Evolutionary conservation across 2,888 invertebrate species (phyloP).

Genomic region (Cryptophagus acutangulus): DNA sequence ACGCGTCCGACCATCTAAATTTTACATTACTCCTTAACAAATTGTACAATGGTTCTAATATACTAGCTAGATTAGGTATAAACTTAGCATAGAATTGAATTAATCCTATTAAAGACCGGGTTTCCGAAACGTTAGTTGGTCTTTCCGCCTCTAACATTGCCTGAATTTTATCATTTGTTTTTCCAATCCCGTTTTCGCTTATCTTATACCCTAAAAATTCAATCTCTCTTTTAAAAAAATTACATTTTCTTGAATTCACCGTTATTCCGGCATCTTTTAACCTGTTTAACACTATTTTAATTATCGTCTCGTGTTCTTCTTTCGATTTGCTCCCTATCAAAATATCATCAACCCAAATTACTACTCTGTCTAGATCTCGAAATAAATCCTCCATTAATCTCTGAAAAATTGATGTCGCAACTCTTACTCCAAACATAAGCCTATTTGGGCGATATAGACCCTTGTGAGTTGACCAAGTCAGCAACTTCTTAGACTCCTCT

Average conservation of each 20-base stretch:
- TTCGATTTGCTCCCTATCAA: conserved; percentile 28
- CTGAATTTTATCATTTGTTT: conserved; percentile 11
- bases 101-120: conserved; percentile 15
- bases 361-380: conserved; percentile 28
- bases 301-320: conserved; percentile 21
- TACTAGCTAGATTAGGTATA: conserved; percentile 9
- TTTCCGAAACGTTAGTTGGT: conserved; percentile 14
- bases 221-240: conserved; percentile 33
- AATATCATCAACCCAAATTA: conserved; percentile 36
- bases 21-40: conserved; percentile 1
- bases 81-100: conserved; percentile 21
- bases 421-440: conserved; percentile 33
- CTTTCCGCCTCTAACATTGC: conserved; percentile 14
- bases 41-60: conserved; percentile 4
- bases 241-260: conserved; percentile 34
- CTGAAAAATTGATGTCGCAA: conserved; percentile 35
- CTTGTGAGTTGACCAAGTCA: conserved; percentile 35
- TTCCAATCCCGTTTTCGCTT: conserved; percentile 17
- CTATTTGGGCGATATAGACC: conserved; percentile 38
- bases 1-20: conserved; percentile 7
- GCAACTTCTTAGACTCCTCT: conserved; percentile 28
- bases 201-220: conserved; percentile 33
- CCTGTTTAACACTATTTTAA: conserved; percentile 26
- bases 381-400: conserved; percentile 34
- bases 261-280: conserved; percentile 28